phyloP scores from a whole-genome alignment of 2,797 vertebrate genomes.

The Champsocephalus gunnari region DNA sequence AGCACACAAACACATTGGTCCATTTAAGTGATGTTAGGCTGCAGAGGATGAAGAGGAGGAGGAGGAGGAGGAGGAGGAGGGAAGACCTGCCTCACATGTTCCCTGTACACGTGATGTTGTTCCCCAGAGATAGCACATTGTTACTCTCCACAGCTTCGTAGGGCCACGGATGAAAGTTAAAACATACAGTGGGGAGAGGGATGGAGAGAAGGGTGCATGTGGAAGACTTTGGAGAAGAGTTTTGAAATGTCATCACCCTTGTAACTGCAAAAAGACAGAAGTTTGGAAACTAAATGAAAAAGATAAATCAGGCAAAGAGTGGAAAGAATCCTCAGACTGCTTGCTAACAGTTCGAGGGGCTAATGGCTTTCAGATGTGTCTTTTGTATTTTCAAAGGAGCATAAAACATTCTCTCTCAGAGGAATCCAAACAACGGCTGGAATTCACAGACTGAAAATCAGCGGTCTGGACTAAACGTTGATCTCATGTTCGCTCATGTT shows the following conservation, averaged over 20 bases:
- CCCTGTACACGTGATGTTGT: constrained; percentile 66
- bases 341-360: constrained; percentile 76
- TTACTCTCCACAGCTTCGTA: constrained; percentile 46
- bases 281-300: constrained; percentile 54
- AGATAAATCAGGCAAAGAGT: constrained; percentile 73
- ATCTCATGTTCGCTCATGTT: constrained; percentile 44
- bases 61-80: constrained; percentile 51
- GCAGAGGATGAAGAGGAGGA: constrained; percentile 34
- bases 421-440: constrained; percentile 83
- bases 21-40: constrained; percentile 65
- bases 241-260: constrained; percentile 71
- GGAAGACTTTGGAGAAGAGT: constrained; percentile 60
- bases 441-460: constrained; percentile 75
- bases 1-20: constrained; percentile 74
- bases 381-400: constrained; percentile 82
- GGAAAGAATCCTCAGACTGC: constrained; percentile 81
- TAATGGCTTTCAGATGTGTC: constrained; percentile 87
- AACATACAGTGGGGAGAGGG: constrained; percentile 62
- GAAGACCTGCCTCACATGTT: constrained; percentile 66
- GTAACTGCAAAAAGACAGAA: constrained; percentile 71
- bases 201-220: constrained; percentile 43
- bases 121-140: constrained; percentile 55
- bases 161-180: constrained; percentile 61
- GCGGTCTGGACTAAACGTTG: constrained; percentile 47
- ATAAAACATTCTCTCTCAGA: constrained; percentile 83